Percentiles rank a stretch among this genome's conserved stretches.
These are phyloP conservation scores for Amitus sp. DNA, from an alignment of 2,888 invertebrate species.

Conservation along the genomic window DNA sequence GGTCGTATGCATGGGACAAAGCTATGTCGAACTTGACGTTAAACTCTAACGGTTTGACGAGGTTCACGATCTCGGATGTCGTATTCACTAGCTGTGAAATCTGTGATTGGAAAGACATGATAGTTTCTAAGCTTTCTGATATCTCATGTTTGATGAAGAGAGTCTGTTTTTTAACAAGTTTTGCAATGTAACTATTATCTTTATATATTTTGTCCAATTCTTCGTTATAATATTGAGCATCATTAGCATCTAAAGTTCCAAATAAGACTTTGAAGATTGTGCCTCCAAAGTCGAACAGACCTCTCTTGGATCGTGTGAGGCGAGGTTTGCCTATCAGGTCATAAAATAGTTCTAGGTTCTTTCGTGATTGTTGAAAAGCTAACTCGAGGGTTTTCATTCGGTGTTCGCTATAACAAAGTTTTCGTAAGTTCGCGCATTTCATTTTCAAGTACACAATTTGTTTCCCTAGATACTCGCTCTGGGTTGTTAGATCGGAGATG, in stretches of 20 bases:
- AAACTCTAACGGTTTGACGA: no score
- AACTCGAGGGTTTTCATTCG: background rate
- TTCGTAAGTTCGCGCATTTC: background rate
- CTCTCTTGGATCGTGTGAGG: constrained; percentile 35
- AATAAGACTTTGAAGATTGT: constrained; percentile 45
- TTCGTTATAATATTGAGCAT: constrained; percentile 44
- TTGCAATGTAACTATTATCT: background rate
- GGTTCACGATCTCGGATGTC: no score
- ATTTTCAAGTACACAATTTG: no score
- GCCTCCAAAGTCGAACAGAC: constrained; percentile 42
- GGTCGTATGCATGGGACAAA: background rate
- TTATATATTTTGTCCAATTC: constrained; percentile 33
- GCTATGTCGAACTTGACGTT: background rate
- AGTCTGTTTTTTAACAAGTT: background rate
- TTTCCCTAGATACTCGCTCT: no score
- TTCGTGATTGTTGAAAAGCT: background rate
- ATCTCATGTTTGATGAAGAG: background rate
- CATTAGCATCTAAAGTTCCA: constrained; percentile 47
- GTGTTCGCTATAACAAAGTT: background rate
- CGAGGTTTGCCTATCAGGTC: no score
- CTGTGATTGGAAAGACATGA: background rate
- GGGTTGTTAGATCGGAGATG: no score
- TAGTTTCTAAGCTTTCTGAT: background rate
- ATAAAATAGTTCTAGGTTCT: background rate
- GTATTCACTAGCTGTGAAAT: no score